Base-by-base conservation (phyloP, 2,113 vertebrate species). In the Salvator merianae region DNA sequence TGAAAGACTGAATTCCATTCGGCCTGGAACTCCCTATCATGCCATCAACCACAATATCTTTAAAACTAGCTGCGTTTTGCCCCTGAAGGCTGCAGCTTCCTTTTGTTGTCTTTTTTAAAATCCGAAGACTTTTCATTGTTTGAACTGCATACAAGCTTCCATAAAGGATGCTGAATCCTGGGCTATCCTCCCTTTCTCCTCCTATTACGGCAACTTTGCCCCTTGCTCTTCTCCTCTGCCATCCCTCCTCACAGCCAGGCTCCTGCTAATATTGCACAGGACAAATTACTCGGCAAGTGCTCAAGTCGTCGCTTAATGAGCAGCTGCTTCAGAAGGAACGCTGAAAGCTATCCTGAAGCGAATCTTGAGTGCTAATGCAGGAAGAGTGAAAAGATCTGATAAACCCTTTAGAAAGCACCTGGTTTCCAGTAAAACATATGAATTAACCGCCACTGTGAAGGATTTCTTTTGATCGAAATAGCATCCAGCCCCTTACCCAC, bases 391-490 rank as follows among this genome's bases (percentile, higher is more conserved):
- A 87, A 93, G 82, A 92, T 93, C 89, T 90, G 79, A 91, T 93
- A 93, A 90, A 89, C 28, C 81, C 76, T 50, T 83, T 93, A 86
- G 87, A 93, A 89, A 94, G 85, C 90, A 75, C 87, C 89, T 70
- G 86, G 81, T 85, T 90, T 93, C 91, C 90, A 91, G 90, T 73
- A 89, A 68, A 93, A 87, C 92, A 92, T 82, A 86, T 77, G 91
- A 92, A 91, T 89, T 91, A 59, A 78, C 14, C 86, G 68, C 85
- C 86, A 83, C 71, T 89, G 91, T 90, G 92, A 91, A 92, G 83
- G 92, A 89, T 88, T 90, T 86, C 91, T 87, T 91, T 86, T 84
- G 87, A 77, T 71, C 87, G 88, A 91, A 91, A 93, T 81, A 85
- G 82, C 81, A 90, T 75, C 93, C 85, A 92, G 82, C 84, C 90